Evolutionary conservation across 1,140 invertebrate genomes (phyloP).

Genomic region (Galendromus occidentalis): DNA sequence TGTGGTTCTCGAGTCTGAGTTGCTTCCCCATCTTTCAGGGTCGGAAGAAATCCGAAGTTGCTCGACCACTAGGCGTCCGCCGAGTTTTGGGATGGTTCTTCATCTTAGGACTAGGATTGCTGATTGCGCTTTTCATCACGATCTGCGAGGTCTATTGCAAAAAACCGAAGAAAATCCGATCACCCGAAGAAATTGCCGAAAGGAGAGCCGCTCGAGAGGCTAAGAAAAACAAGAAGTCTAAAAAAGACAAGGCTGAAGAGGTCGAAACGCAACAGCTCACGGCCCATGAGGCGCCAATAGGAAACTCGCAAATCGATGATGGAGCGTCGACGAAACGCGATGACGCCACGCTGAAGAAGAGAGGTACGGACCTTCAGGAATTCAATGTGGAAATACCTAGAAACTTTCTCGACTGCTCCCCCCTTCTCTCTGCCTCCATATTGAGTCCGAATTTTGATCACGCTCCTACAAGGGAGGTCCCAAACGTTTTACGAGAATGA

Average conservation of each 20-base stretch:
- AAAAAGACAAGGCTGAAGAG: constrained; percentile 8
- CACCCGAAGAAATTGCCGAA: not conserved
- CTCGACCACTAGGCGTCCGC: not conserved
- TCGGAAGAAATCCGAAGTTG: not conserved
- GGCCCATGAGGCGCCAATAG: constrained; percentile 6
- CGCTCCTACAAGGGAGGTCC: too few relatives aligned
- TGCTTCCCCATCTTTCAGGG: not conserved
- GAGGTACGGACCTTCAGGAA: not conserved
- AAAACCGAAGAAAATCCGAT: not conserved
- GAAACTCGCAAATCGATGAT: constrained; percentile 7
- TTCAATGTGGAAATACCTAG: too few relatives aligned
- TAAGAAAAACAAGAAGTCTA: not conserved
- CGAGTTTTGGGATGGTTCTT: constrained; percentile 2
- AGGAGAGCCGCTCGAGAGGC: not conserved
- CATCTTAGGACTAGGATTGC: constrained; percentile 1
- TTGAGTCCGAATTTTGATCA: too few relatives aligned
- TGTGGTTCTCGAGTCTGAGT: too few relatives aligned
- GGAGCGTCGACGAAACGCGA: not conserved
- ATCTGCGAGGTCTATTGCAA: constrained; percentile 11
- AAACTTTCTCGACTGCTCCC: too few relatives aligned
- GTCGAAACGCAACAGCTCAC: constrained; percentile 8
- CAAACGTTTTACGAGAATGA: too few relatives aligned
- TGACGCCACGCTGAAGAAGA: constrained; percentile 9
- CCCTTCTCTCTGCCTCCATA: too few relatives aligned
- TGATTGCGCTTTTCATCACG: constrained; percentile 9